Evolutionary conservation across 1,140 invertebrate genomes (phyloP).

Genomic region (Macrosteles quadrilineatus): DNA sequence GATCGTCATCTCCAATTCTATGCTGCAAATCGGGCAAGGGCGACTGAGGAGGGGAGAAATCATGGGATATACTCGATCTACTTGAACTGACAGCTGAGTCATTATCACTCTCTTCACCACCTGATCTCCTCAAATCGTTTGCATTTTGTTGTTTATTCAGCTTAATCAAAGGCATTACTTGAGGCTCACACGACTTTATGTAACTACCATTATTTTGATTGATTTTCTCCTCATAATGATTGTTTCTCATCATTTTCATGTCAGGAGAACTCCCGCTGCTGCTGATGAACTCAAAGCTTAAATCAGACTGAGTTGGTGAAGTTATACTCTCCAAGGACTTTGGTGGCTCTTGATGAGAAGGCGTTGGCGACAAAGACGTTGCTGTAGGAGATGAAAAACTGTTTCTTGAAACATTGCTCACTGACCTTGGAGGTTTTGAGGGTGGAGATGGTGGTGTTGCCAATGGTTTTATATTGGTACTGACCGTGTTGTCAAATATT

Average conservation of each 20-base stretch:
- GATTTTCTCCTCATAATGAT: slow-evolving; percentile 13
- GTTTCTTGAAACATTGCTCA: background rate
- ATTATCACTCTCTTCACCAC: slow-evolving; percentile 75
- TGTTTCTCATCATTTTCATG: slow-evolving; percentile 29
- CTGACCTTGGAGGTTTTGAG: slow-evolving; percentile 10
- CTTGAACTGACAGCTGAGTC: slow-evolving; percentile 83
- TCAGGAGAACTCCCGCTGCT: slow-evolving; percentile 43
- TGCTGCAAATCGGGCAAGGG: slow-evolving; percentile 52
- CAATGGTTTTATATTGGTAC: background rate
- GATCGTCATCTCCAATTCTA: slow-evolving; percentile 34
- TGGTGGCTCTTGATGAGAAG: slow-evolving; percentile 41
- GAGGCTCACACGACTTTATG: slow-evolving; percentile 22
- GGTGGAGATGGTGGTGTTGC: background rate
- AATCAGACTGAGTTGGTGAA: slow-evolving; percentile 55
- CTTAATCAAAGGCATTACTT: slow-evolving; percentile 32
- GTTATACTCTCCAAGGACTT: slow-evolving; percentile 63
- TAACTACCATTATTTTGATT: slow-evolving; percentile 20
- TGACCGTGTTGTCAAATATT: slow-evolving; percentile 33
- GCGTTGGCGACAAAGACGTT: slow-evolving; percentile 1
- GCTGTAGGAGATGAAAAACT: background rate
- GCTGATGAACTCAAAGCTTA: slow-evolving; percentile 60
- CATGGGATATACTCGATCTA: slow-evolving; percentile 68
- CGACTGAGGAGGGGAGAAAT: slow-evolving; percentile 63
- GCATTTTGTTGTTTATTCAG: slow-evolving; percentile 37
- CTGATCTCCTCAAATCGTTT: slow-evolving; percentile 41